Evolutionary conservation across 2,797 vertebrate genomes (phyloP), one percentile per base, ranked within the genome.

Genomic region (Syndactyla subalaris): DNA sequence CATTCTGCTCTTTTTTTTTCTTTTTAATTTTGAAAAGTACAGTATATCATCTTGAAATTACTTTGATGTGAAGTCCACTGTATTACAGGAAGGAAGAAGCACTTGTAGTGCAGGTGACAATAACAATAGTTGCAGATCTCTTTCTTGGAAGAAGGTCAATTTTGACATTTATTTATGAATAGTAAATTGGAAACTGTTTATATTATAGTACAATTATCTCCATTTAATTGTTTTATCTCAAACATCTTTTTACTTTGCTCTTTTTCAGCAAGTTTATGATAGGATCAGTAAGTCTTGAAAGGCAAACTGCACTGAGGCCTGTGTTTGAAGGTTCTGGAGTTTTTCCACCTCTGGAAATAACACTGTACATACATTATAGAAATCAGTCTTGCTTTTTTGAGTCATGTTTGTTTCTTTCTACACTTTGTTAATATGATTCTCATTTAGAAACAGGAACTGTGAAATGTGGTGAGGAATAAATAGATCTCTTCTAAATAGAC

Each of bases 381-480:
- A 81, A 46, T 43, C 17, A 78, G 30, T 59, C 89, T 85, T 85
- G 23, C 32, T 92, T 93, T 91, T 92, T 77, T 88, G 61, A 90
- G 66, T 88, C 45, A 30, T 52, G 68, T 75, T 95, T 93, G 38
- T 89, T 58, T 86, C 88, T 87, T 89, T 96, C 49, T 94, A 59
- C 66, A 43, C 54, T 89, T 91, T 89, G 85, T 94, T 95, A 94
- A 79, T 84, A 54, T 20, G 34, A 65, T 74, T 96, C 79, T 97
- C 95, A 94, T 93, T 93, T 92, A 94, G 95, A 96, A 96, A 97
- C 96, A 94, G 95, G 95, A 96, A 96, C 95, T 94, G 91, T 96
- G 93, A 93, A 89, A 96, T 94, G 82, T 34, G 89, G 85, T 74
- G 83, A 43, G 77, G 61, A 96, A 97, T 95, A 96, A 95, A 96